Conservation (phyloP, 2,797 vertebrate species). For the Clarias laeviceps region DNA sequence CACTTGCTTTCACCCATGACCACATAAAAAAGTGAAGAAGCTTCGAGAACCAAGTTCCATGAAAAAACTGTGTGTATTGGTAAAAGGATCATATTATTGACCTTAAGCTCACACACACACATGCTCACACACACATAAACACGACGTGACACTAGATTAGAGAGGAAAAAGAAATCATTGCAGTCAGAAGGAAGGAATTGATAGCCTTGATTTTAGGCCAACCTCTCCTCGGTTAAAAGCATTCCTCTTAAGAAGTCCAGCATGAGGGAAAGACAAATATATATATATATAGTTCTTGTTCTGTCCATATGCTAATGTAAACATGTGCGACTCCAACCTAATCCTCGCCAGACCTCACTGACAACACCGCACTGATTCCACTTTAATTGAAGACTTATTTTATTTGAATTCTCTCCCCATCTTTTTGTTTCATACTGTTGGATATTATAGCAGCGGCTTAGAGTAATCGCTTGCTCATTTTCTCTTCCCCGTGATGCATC, state of each 20-base stretch:
- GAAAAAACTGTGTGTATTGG: neutral
- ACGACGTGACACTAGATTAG: neutral
- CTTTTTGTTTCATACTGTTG: conserved; percentile 53
- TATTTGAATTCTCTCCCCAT: conserved; percentile 33
- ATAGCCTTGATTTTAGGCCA: conserved; percentile 34
- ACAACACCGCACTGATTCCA: conserved; percentile 58
- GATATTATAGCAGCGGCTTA: conserved; percentile 49
- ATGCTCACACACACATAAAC: neutral
- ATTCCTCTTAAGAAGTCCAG: neutral
- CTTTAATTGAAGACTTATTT: conserved; percentile 65
- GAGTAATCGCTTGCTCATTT: conserved; percentile 45
- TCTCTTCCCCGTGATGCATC: conserved; percentile 48
- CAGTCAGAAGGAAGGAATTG: conserved; percentile 22
- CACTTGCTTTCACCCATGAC: too few relatives aligned
- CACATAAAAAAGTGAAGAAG: neutral
- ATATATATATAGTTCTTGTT: neutral
- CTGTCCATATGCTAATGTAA: neutral
- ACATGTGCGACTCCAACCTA: conserved; percentile 45
- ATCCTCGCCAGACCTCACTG: conserved; percentile 60
- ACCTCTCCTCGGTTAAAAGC: neutral
- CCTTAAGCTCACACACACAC: neutral
- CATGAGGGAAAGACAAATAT: neutral
- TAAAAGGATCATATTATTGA: neutral
- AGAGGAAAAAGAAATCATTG: conserved; percentile 23
- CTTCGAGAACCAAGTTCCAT: neutral